A percentile compares a stretch with the other conserved stretches of the same genome.
These are phyloP conservation scores for Willowsia nigromaculata DNA, from an alignment of 2,888 invertebrate genomes.

Conservation along the genomic window DNA sequence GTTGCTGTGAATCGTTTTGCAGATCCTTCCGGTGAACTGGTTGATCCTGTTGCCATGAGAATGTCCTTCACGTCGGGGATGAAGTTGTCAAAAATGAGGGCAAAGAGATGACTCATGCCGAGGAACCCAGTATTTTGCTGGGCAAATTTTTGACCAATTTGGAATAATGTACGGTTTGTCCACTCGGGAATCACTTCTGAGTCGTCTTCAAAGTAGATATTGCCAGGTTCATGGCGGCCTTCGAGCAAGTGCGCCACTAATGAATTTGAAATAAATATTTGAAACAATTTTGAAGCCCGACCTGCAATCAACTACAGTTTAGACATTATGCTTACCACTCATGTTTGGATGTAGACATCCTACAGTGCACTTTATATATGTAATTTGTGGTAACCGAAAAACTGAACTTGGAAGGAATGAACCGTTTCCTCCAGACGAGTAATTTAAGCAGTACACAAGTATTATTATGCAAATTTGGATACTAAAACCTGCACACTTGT, in stretches of 20 bases:
- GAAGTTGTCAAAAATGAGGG: conserved; percentile 32
- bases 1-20: conserved; percentile 26
- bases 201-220: not conserved
- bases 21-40: not conserved
- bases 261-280: not conserved
- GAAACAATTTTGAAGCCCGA: too few relatives aligned
- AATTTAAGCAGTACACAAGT: not conserved
- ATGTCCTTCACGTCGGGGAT: not conserved
- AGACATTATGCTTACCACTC: not conserved
- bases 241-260: not conserved
- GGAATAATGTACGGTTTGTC: conserved; percentile 12
- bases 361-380: not conserved
- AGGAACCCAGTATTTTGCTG: not conserved
- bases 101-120: conserved; percentile 3
- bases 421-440: not conserved
- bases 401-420: not conserved
- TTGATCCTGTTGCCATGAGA: not conserved
- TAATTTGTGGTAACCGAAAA: not conserved
- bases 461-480: not conserved
- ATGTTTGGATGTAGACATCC: conserved; percentile 19
- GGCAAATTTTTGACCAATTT: conserved; percentile 47
- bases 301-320: too few relatives aligned
- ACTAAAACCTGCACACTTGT: not conserved
- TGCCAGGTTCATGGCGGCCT: conserved; percentile 5
- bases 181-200: not conserved